A percentile compares a stretch with the other conserved stretches of the same genome.
Conservation (phyloP, 2,113 vertebrate species). For the Sporophila hypoxantha region DNA sequence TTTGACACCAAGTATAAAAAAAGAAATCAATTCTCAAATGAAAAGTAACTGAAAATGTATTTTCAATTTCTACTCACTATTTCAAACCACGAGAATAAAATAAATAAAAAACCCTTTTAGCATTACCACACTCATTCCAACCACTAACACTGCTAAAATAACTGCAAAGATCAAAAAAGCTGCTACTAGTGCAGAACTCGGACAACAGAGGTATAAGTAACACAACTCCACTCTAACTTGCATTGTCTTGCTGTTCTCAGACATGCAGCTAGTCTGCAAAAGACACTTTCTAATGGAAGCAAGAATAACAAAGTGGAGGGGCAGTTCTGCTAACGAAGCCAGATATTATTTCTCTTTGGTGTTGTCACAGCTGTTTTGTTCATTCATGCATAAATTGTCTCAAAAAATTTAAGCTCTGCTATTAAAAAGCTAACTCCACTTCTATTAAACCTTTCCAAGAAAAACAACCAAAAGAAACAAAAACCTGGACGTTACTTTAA, state of each 20-base stretch:
- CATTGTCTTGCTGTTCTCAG: not conserved
- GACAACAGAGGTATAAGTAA: not conserved
- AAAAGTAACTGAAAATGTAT: not conserved
- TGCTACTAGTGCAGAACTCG: accelerated
- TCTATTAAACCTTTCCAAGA: not conserved
- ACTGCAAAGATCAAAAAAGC: not conserved
- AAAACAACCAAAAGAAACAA: not conserved
- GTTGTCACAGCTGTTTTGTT: not conserved
- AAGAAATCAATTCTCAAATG: not conserved
- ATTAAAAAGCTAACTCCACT: not conserved
- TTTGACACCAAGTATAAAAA: not conserved
- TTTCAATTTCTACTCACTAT: not conserved
- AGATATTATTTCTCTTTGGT: not conserved
- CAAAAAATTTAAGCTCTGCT: not conserved
- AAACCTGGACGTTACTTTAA: not conserved
- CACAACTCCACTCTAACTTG: not conserved
- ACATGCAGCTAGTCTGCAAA: not conserved
- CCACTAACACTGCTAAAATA: not conserved
- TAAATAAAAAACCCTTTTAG: not conserved
- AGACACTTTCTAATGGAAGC: not conserved
- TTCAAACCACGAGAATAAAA: not conserved
- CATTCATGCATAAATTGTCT: not conserved
- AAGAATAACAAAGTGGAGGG: not conserved
- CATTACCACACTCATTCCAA: not conserved
- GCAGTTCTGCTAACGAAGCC: not conserved